Evolutionary conservation across 2,888 invertebrate species (phyloP).

Genomic region (Limnephilus auricula): DNA sequence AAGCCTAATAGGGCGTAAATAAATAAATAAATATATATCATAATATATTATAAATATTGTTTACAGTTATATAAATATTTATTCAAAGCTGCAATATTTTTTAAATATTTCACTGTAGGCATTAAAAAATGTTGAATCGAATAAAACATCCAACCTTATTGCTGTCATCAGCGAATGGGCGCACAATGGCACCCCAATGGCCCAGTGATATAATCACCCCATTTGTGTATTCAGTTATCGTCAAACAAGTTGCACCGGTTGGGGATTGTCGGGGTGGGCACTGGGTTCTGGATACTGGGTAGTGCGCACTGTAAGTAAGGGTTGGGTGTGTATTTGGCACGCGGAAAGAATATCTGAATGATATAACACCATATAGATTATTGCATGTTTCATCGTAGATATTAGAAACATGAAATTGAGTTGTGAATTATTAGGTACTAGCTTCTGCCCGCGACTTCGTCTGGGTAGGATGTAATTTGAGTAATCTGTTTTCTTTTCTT

Average conservation of each 20-base stretch:
- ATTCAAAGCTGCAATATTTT: neutral
- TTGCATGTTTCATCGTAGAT: neutral
- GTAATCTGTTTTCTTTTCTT: too few relatives aligned
- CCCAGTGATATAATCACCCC: constrained; percentile 24
- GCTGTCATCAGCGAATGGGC: constrained; percentile 25
- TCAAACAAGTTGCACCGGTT: constrained; percentile 34
- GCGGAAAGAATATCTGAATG: neutral
- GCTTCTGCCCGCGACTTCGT: too few relatives aligned
- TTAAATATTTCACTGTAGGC: neutral
- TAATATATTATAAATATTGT: too few relatives aligned
- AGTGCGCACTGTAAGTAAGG: neutral
- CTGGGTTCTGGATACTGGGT: neutral
- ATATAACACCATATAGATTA: neutral
- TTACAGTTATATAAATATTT: neutral
- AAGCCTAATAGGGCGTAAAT: too few relatives aligned
- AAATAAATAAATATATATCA: too few relatives aligned
- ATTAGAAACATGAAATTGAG: too few relatives aligned
- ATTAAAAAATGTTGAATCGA: neutral
- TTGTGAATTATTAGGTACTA: too few relatives aligned
- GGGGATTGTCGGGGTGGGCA: neutral
- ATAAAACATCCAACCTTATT: neutral
- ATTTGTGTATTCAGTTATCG: constrained; percentile 1
- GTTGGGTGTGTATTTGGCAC: neutral
- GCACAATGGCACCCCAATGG: constrained; percentile 23
- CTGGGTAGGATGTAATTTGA: too few relatives aligned